Base-by-base conservation (phyloP, 2,797 vertebrate species). In the Sphenopsis melanotis region DNA sequence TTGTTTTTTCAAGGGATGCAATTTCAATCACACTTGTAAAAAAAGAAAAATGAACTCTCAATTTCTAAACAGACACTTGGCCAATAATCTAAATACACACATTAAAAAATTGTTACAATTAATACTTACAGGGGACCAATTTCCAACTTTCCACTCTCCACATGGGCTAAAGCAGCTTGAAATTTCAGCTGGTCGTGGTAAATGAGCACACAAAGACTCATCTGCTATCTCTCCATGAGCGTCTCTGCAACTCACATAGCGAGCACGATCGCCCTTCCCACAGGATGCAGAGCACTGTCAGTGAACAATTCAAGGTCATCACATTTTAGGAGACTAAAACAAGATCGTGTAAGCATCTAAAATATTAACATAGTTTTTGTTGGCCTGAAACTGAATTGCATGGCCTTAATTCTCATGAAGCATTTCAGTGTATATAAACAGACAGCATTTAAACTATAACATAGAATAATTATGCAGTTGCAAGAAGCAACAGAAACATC, bases 181-280 rank as follows among this genome's bases (percentile, higher is more conserved):
- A 72, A 97, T 89, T 96, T 99, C 99, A 7, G 98, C 98, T 16
- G 99, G 99, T 27, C 98, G 98, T 32, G 98, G 98, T 77, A 98
- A 96, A 94, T 99, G 98, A 79, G 98, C 96, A 41, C 99, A 99
- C 70, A 98, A 97, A 0, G 98, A 98, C 92, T 99, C 99, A 52
- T 99, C 99, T 8, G 99, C 99, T 87, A 98, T 97, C n/a, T 97
- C 98, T 47, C 99, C 99, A 20, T 98, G 96, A 81, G 97, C 97
- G 57, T 99, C 99, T 75, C 99, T 98, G 88, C 99, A 99, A 96
- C 99, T 99, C 86, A 99, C 99, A 10, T 99, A 99, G 24, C 99
- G 99, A 66, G 98, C 99, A 39, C 96, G 98, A 91, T 97, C 98
- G 8, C 99, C 99, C 83, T 98, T 98, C 77, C 99, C 99, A 94